A percentile compares a stretch with the other conserved stretches of the same genome.
These are phyloP conservation scores for Plecotus auritus DNA, from an alignment of 2,113 vertebrate genomes.

Conservation along the genomic window DNA sequence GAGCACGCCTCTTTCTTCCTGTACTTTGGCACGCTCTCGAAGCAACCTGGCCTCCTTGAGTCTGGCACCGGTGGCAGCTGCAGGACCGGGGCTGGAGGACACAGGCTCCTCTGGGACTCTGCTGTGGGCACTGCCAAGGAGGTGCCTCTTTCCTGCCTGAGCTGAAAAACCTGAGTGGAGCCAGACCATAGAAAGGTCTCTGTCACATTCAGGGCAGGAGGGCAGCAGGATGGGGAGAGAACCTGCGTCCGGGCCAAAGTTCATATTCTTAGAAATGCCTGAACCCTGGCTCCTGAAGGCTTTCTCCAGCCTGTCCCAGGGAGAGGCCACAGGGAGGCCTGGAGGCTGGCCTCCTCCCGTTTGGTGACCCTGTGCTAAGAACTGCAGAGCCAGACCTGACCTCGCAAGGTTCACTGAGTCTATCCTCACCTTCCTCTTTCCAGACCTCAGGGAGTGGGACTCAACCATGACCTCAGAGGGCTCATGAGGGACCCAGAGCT, in stretches of 20 bases:
- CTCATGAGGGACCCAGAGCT: not conserved
- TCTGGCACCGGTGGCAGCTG: not conserved
- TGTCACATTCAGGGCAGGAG: not conserved
- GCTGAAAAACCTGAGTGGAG: not conserved
- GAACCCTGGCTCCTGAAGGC: not conserved
- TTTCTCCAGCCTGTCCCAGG: not conserved
- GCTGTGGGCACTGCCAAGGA: not conserved
- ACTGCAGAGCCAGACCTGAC: not conserved
- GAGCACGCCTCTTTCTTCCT: not conserved
- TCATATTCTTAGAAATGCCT: not conserved
- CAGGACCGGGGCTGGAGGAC: not conserved
- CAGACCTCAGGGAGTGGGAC: not conserved
- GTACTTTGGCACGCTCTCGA: not conserved
- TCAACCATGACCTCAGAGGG: not conserved
- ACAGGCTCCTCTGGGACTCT: not conserved
- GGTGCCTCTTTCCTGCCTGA: not conserved
- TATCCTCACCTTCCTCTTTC: not conserved
- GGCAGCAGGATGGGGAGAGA: not conserved
- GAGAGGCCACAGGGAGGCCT: not conserved
- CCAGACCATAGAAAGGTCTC: not conserved
- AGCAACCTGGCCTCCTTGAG: not conserved
- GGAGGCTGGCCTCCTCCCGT: not conserved
- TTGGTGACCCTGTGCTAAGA: not conserved
- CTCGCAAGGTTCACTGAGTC: not conserved
- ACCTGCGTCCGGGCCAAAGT: not conserved